These are phyloP conservation scores for Chiloscyllium plagiosum DNA, from an alignment of 2,113 vertebrate genomes.

Conservation along the genomic window DNA sequence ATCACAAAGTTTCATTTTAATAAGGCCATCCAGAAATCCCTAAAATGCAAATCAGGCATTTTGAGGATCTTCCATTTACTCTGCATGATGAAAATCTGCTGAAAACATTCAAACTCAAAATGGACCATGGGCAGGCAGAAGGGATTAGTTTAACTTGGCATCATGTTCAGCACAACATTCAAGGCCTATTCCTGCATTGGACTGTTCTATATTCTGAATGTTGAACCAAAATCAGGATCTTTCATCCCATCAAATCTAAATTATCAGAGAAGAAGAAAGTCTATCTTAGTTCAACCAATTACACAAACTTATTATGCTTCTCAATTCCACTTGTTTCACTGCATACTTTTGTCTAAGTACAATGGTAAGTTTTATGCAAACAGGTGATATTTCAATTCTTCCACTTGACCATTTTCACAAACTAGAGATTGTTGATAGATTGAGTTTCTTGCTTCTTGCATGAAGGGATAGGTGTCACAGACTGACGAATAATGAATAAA, in stretches of 20 bases:
- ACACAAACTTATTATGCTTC: background rate
- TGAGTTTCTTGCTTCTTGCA: background rate
- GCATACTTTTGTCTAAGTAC: background rate
- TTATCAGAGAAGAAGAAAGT: background rate
- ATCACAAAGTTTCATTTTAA: background rate
- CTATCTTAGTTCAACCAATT: background rate
- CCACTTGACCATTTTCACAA: background rate
- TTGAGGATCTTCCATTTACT: background rate
- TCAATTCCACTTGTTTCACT: background rate
- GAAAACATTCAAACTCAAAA: background rate
- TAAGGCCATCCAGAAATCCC: background rate
- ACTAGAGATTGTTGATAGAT: background rate
- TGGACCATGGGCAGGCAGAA: too few species aligned
- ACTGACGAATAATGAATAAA: constrained; percentile 22
- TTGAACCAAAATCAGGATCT: background rate
- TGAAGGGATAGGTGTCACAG: background rate
- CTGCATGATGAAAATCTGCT: background rate
- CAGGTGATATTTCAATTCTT: background rate
- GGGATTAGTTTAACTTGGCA: too few species aligned
- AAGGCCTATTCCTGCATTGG: too few species aligned
- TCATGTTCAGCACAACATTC: too few species aligned
- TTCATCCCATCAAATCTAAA: background rate
- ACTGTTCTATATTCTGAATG: too few species aligned
- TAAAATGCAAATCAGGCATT: background rate
- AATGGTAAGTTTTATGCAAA: background rate